Evolutionary conservation across 2,888 invertebrate genomes (phyloP).

Genomic region (Diaprepes abbreviatus): DNA sequence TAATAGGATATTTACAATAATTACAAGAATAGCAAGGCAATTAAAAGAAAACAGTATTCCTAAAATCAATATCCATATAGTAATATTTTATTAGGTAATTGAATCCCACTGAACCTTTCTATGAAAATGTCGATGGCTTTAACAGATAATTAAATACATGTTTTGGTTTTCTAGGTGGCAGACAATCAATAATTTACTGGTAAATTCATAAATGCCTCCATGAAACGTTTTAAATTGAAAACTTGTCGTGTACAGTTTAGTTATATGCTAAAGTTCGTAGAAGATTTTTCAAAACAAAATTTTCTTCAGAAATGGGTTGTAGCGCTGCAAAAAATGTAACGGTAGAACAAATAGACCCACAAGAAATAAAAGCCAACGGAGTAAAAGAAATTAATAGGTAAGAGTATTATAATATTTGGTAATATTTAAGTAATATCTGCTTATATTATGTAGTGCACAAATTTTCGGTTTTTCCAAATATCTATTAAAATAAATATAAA

Average conservation of each 20-base stretch:
- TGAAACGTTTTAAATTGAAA: not conserved
- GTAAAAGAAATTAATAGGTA: not conserved
- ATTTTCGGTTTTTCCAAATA: too few relatives aligned
- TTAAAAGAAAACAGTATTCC: not conserved
- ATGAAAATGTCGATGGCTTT: not conserved
- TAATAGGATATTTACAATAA: too few relatives aligned
- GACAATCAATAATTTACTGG: conserved; percentile 15
- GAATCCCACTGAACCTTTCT: not conserved
- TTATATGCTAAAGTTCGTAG: not conserved
- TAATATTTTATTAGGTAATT: not conserved
- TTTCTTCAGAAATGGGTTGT: conserved; percentile 60
- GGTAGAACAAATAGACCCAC: conserved; percentile 61
- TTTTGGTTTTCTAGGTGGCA: conserved; percentile 25
- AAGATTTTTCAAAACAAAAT: not conserved
- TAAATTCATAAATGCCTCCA: not conserved
- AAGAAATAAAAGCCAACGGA: not conserved
- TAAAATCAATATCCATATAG: not conserved
- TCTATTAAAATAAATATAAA: too few relatives aligned
- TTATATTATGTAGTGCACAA: too few relatives aligned
- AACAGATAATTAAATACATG: conserved; percentile 21
- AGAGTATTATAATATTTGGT: too few relatives aligned
- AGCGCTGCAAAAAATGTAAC: conserved; percentile 64
- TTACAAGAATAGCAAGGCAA: too few relatives aligned
- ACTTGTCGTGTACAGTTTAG: not conserved
- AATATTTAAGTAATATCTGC: too few relatives aligned